Conservation (phyloP, 2,113 vertebrate species). For the Ammospiza caudacuta region DNA sequence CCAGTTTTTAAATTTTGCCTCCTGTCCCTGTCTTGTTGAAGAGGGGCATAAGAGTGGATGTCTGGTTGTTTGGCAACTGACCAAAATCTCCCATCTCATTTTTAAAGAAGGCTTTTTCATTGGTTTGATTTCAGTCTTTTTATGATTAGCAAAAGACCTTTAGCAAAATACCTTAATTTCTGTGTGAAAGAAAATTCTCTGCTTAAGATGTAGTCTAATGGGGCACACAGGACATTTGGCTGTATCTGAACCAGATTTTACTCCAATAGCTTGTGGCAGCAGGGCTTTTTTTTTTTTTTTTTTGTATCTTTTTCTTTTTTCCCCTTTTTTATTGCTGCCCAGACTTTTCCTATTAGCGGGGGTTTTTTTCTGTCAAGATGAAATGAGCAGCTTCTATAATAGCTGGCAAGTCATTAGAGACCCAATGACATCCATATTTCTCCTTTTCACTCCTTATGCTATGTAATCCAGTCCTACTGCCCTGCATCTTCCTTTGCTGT, state of each 20-base stretch:
- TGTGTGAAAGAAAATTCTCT: not conserved
- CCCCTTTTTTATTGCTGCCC: not conserved
- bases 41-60: not conserved
- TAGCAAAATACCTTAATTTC: not conserved
- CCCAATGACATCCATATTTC: not conserved
- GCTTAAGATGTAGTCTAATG: not conserved
- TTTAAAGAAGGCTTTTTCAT: not conserved
- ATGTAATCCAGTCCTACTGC: not conserved
- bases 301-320: not conserved
- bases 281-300: not conserved
- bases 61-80: not conserved
- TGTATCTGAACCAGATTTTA: not conserved
- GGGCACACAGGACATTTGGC: not conserved
- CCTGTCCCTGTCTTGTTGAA: not conserved
- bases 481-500: not conserved
- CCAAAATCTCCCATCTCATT: accelerated
- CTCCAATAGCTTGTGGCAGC: not conserved
- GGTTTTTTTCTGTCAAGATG: not conserved
- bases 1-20: not conserved
- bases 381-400: not conserved
- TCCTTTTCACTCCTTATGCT: not conserved
- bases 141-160: not conserved
- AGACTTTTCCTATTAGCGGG: not conserved
- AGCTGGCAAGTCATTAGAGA: not conserved
- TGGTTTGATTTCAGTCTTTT: not conserved